Percentiles rank a stretch among this genome's conserved stretches.
Evolutionary conservation across 53 echinoderm and acorn worm genomes (phyloP).

Genomic region (Stichopus horrens): DNA sequence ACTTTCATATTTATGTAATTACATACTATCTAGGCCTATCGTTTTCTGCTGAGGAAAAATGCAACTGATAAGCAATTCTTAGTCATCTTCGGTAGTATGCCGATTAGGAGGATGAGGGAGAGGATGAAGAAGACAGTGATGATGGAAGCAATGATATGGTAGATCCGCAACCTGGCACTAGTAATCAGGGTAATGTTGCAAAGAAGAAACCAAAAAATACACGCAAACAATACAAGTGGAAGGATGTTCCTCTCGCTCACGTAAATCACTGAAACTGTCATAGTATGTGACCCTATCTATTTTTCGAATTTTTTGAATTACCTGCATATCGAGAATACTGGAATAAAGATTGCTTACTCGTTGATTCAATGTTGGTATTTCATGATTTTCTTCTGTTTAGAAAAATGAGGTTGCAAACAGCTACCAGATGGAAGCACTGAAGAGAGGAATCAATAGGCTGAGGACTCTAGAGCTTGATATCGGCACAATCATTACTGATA

Average conservation of each 20-base stretch:
- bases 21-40: too few relatives aligned
- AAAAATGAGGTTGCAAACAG: slow-evolving; percentile 39
- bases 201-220: slow-evolving; percentile 10
- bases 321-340: slow-evolving; percentile 16
- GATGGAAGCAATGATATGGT: neutral
- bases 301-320: neutral
- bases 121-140: slow-evolving; percentile 21
- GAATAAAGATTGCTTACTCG: too few relatives aligned
- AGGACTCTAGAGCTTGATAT: neutral
- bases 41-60: too few relatives aligned
- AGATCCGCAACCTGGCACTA: neutral
- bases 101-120: neutral
- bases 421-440: slow-evolving; percentile 45
- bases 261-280: neutral
- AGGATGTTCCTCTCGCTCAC: neutral
- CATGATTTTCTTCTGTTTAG: neutral
- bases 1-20: too few relatives aligned
- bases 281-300: slow-evolving; percentile 14
- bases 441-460: slow-evolving; percentile 4
- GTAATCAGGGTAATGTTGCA: neutral
- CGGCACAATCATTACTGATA: slow-evolving; percentile 16
- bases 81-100: too few relatives aligned
- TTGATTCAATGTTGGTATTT: too few relatives aligned
- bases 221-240: slow-evolving; percentile 26
- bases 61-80: too few relatives aligned